These are phyloP conservation scores for Acromyrmex heyeri DNA, from an alignment of 1,140 invertebrate genomes.

Conservation along the genomic window DNA sequence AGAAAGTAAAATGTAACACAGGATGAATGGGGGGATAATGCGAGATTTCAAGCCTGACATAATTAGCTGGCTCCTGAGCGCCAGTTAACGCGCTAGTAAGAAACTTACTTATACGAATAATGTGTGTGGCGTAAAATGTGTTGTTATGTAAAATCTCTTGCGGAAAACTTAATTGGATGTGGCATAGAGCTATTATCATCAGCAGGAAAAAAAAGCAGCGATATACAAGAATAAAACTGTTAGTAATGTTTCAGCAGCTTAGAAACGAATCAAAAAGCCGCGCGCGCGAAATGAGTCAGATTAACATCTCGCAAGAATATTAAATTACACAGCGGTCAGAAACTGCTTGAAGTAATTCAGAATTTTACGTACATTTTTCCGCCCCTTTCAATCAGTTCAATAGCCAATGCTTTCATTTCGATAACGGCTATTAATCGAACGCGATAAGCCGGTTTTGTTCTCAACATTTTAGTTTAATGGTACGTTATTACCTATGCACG, in stretches of 20 bases:
- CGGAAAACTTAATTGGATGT: conserved; percentile 65
- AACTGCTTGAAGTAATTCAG: not conserved
- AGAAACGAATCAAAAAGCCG: not conserved
- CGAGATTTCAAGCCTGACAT: conserved; percentile 55
- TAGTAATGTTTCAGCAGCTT: not conserved
- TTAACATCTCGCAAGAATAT: not conserved
- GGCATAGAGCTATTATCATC: conserved; percentile 40
- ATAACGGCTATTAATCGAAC: conserved; percentile 16
- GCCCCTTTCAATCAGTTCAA: not conserved
- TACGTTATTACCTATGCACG: conserved; percentile 7
- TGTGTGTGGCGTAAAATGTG: not conserved
- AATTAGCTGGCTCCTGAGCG: conserved; percentile 60
- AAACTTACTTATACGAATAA: conserved; percentile 63
- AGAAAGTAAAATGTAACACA: conserved; percentile 40
- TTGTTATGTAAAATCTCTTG: conserved; percentile 36
- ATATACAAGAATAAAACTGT: not conserved
- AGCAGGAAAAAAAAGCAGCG: not conserved
- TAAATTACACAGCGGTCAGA: not conserved
- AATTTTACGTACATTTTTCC: not conserved
- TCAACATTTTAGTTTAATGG: not conserved
- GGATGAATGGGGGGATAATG: conserved; percentile 59
- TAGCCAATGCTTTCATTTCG: not conserved
- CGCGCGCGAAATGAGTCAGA: not conserved
- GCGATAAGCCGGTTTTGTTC: conserved; percentile 14
- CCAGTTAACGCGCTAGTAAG: conserved; percentile 54